Evolutionary conservation across 2,113 vertebrate genomes (phyloP).

Genomic region (Megalops atlanticus): DNA sequence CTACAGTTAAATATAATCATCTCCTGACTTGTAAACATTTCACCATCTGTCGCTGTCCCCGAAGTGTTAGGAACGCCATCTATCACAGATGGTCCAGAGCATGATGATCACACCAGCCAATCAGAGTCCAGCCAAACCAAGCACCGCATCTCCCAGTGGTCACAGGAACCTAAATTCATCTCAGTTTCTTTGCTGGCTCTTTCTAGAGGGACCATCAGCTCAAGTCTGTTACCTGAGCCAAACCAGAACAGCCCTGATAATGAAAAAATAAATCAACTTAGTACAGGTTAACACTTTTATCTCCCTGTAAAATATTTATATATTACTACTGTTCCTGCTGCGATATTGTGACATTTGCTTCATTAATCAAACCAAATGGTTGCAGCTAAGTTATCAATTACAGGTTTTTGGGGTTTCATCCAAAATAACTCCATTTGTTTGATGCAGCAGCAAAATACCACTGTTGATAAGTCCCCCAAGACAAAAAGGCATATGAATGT

Average conservation of each 20-base stretch:
- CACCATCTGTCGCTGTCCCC: conserved; percentile 8
- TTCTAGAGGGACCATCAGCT: not conserved
- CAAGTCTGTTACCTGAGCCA: not conserved
- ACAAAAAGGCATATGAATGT: not conserved
- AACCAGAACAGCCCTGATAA: not conserved
- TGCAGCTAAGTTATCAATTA: not conserved
- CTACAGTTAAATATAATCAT: not conserved
- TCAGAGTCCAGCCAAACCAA: not conserved
- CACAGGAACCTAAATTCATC: not conserved
- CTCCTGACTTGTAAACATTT: not conserved
- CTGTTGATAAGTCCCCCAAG: not conserved
- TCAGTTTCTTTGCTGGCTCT: not conserved
- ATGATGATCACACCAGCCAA: not conserved
- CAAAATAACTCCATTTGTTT: not conserved
- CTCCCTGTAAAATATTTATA: not conserved
- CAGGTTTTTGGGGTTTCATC: not conserved
- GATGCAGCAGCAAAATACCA: not conserved
- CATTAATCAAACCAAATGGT: not conserved
- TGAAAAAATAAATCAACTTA: not conserved
- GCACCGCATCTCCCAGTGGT: not conserved
- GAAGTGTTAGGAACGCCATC: not conserved
- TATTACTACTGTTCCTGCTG: not conserved
- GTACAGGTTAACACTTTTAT: not conserved
- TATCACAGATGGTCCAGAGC: conserved; percentile 21
- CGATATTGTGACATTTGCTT: too few species aligned